Percentiles rank a stretch among this genome's conserved stretches.
phyloP scores from a whole-genome alignment of 2,797 vertebrate species.

The Coilia nasus region DNA sequence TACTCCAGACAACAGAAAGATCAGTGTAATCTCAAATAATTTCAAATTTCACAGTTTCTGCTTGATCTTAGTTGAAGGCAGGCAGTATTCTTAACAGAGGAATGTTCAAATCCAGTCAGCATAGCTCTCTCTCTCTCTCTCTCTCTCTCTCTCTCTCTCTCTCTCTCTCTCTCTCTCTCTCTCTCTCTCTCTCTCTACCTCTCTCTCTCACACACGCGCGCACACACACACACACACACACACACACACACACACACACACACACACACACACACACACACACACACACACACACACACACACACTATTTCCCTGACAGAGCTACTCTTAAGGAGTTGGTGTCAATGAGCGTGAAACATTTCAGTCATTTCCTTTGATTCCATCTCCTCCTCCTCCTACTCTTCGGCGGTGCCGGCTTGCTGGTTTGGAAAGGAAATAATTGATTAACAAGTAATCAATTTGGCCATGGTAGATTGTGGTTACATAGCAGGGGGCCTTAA shows the following conservation, averaged over 20 bases:
- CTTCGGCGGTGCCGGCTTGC: not conserved
- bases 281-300: no score
- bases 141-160: no score
- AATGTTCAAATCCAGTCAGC: not conserved
- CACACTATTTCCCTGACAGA: not conserved
- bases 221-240: no score
- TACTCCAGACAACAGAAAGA: not conserved
- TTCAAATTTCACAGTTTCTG: not conserved
- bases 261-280: conserved; percentile 41
- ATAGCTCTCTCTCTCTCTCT: no score
- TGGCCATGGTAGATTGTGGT: conserved; percentile 27
- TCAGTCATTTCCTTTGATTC: conserved; percentile 25
- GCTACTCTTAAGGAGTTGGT: not conserved
- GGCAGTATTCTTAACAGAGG: not conserved
- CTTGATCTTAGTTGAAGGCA: not conserved
- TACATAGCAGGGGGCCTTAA: conserved; percentile 28
- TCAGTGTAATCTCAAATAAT: not conserved
- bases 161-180: no score
- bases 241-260: conserved; percentile 23
- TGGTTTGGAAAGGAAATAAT: conserved; percentile 34
- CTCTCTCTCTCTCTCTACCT: no score
- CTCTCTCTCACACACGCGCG: no score
- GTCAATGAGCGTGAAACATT: conserved; percentile 23
- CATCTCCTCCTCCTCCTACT: not conserved
- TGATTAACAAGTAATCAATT: conserved; percentile 41